Conservation (phyloP, 2,113 vertebrate species). For the Syngnathus floridae region DNA sequence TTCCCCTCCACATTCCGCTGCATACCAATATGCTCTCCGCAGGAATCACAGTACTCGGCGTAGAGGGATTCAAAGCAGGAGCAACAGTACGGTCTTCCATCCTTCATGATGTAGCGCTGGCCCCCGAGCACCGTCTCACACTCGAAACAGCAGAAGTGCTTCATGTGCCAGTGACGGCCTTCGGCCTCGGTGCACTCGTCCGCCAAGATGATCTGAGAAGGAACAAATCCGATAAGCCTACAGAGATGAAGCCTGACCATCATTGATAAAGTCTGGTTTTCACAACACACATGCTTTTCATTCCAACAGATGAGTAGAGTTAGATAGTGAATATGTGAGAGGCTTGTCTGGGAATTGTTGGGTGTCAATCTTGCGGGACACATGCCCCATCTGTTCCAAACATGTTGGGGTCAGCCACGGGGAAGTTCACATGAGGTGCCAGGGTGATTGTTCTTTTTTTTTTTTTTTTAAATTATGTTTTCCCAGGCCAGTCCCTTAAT, state of each 20-base stretch:
- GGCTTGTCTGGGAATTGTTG: slow-evolving; percentile 23
- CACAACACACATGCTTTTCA: slow-evolving; percentile 10
- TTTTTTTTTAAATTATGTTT: background rate
- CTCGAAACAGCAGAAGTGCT: slow-evolving; percentile 98
- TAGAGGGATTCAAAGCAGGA: slow-evolving; percentile 95
- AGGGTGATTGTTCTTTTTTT: too few species aligned
- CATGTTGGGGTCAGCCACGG: too few species aligned
- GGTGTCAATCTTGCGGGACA: too few species aligned
- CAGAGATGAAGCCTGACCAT: slow-evolving; percentile 23
- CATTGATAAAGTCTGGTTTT: slow-evolving; percentile 37
- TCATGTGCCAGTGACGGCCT: slow-evolving; percentile 98
- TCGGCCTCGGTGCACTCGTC: slow-evolving; percentile 97
- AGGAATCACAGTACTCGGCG: slow-evolving; percentile 94
- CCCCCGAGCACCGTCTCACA: slow-evolving; percentile 92
- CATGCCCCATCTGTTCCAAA: too few species aligned
- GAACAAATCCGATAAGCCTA: slow-evolving; percentile 25
- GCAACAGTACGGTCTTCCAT: slow-evolving; percentile 95
- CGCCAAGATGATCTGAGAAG: slow-evolving; percentile 88
- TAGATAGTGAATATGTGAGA: slow-evolving; percentile 39
- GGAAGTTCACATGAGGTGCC: background rate
- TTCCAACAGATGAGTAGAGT: slow-evolving; percentile 16
- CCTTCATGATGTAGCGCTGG: slow-evolving; percentile 99
- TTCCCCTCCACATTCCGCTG: background rate
- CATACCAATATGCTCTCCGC: slow-evolving; percentile 95
- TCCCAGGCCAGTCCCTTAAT: background rate